Evolutionary conservation across 2,113 vertebrate species (phyloP), one percentile per base, ranked within the genome.

Genomic region (Malurus alboscapulatus): DNA sequence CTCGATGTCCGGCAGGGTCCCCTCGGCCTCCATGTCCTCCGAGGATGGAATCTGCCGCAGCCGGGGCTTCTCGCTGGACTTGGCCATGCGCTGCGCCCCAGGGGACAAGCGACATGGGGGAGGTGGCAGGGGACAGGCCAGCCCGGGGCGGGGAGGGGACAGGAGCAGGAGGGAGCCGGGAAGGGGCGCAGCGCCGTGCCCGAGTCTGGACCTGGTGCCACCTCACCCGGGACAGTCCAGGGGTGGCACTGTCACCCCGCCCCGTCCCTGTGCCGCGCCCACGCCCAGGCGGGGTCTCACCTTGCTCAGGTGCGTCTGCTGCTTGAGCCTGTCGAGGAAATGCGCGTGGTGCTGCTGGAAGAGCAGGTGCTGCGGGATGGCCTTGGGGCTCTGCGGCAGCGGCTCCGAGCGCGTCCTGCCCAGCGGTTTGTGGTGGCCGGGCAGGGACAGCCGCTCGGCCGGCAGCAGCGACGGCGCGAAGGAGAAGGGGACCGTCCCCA

Each of bases 371-470:
- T 98, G 97, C 93, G 97, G 96, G 38, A 98, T 93, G 32, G 96
- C 87, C 6, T 98, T 96, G 91, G 98, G 96, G 71, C 98, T 99
- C 88, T 98, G 98, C 47, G 99, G 98, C 48, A 99, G 97, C 9
- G 99, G 99, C 91, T 99, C 99, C 3, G 99, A 99, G 86, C 98
- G 98, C 11, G 99, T 99, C 93, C 99, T 97, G 92, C 98, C 98
- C 97, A 99, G 97, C 0, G 98, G 98, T 84, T 98, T 98, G 92
- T 99, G 99, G 65, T 97, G 98, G 12, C 97, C 98, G 2, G 98
- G 96, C 74, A 98, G 94, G 17, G 97, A 86, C 65, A 98, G 97
- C 10, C 97, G 97, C 92, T 97, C 98, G 1, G 96, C 58, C 16
- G 96, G 92, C 89, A 98, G 68, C 85, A 97, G 96, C 11, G 97